Conservation (phyloP, 2,797 vertebrate genomes). For the Scolopax rusticola region DNA sequence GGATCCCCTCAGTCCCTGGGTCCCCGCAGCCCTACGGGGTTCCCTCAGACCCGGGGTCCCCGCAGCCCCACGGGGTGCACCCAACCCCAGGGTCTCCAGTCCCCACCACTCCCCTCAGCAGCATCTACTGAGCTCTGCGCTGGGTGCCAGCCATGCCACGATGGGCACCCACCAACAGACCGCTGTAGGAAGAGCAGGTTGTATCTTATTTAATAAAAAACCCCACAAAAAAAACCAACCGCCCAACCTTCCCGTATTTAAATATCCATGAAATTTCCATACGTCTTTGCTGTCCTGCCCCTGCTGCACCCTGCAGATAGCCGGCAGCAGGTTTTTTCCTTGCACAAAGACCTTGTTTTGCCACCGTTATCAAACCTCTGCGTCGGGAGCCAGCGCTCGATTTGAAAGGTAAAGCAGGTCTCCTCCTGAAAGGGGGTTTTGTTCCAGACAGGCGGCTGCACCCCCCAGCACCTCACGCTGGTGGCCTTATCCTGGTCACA, state of each 20-base stretch:
- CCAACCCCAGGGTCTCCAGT: neutral
- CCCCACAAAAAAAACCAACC: neutral
- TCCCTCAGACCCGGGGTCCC: neutral
- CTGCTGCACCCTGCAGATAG: neutral
- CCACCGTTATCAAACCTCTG: neutral
- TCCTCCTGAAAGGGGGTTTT: neutral
- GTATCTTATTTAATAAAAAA: neutral
- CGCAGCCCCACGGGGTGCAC: neutral
- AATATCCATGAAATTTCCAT: neutral
- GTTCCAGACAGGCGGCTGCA: neutral
- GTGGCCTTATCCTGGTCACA: rapidly evolving
- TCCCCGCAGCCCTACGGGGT: neutral
- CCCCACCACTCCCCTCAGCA: neutral
- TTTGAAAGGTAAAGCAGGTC: slow-evolving; percentile 36
- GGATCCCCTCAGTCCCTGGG: neutral
- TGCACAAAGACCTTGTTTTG: neutral
- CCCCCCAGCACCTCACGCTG: neutral
- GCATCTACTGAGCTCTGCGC: neutral
- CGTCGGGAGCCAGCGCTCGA: neutral
- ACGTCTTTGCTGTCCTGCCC: neutral
- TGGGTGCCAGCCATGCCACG: neutral
- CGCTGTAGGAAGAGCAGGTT: rapidly evolving
- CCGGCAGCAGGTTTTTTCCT: neutral
- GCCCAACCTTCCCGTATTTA: neutral
- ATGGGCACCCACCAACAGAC: rapidly evolving